Base-by-base conservation (phyloP, 1,140 invertebrate genomes). In the Cryptotermes secundus region DNA sequence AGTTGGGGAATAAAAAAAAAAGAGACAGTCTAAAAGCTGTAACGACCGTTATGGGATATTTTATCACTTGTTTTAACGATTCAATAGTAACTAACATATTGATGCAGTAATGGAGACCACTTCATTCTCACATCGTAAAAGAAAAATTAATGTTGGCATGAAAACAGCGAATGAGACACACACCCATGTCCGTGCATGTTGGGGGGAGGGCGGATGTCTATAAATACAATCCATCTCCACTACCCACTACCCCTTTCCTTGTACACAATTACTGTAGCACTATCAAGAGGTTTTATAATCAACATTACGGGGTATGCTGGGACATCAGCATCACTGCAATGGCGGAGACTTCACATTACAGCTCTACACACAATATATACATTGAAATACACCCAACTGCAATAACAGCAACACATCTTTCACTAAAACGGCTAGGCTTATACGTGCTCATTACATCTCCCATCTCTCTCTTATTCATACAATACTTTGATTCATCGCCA, bases 71-170 rank as follows among this genome's bases (percentile, higher is more conserved):
- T 83, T 26, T 83, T 83, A 72, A 83, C 34, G 83, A 83, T 45
- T 49, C 45, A 26, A 72, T 72, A 31, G 59, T 53, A 83, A 79
- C 83, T 83, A 83, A 79, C 83, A 83, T 83, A 83, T 83, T 83
- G 83, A 83, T 59, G 83, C 49, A 83, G 79, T 83, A 83, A 83
- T 83, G 34, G 83, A 59, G 83, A 36, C 19, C 59, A 83, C 83
- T 83, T 83, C 83, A 79, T 83, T 83, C 49, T 83, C 83, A 53
- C 83, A 83, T 53, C 49, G 38, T 83, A 59, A 83, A 72, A 83
- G 34, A 83, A 49, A 83, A 49, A 83, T 83, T 53, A 49, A 83
- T 83, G 83, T 59, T 49, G 35, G 22, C 31, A 81, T 26, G 42
- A 81, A 81, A 34, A 38, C 26, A 35, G 80, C 3, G 79, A 81